Evolutionary conservation across 2,888 invertebrate genomes (phyloP), one percentile per base, ranked within the genome.

Genomic region (Oasisia sp.): DNA sequence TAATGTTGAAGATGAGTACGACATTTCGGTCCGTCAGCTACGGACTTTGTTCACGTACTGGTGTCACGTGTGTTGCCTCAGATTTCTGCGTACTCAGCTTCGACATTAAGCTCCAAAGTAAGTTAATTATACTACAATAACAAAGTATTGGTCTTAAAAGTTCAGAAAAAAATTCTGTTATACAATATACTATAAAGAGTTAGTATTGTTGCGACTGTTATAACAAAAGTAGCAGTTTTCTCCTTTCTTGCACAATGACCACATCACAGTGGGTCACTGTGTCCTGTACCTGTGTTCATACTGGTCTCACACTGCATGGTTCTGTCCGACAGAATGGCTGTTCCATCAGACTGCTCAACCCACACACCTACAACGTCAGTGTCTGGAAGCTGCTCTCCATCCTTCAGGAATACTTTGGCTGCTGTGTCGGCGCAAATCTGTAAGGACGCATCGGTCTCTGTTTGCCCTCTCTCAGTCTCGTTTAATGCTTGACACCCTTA

Each of bases 361-460:
- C 99, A 0, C 99, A 97, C 94, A 98, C 98, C 0, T 99, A 98
- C 95, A 97, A 98, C 0, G 97, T 97, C 93, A 94, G 95, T 91
- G 96, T 97, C 14, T 97, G 97, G 97, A 96, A 96, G 94, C 94
- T 97, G n/a, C 97, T 97, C 94, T 97, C 98, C 5, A 97, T 97
- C 0, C 97, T 99, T 92, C 99, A 99, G 94, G 99, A 99, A 96
- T 98, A 97, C 95, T 99, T 99, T 95, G 98, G 98, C 92, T 98
- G 98, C 92, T 98, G 99, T 97, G 98, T 99, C 91, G 99, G 99
- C 4, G 98, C 99, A 0, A 99, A 99, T 97, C 97, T 98, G 96
- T 97, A 95, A 96, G 96, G 7, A 19, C 74, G 7, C 27, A 5
- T 74, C 74, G 27, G 19, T 27, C 27, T 74, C 19, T 74, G 74